These are phyloP conservation scores for Microchirus variegatus DNA, from an alignment of 2,797 vertebrate species.

Conservation along the genomic window DNA sequence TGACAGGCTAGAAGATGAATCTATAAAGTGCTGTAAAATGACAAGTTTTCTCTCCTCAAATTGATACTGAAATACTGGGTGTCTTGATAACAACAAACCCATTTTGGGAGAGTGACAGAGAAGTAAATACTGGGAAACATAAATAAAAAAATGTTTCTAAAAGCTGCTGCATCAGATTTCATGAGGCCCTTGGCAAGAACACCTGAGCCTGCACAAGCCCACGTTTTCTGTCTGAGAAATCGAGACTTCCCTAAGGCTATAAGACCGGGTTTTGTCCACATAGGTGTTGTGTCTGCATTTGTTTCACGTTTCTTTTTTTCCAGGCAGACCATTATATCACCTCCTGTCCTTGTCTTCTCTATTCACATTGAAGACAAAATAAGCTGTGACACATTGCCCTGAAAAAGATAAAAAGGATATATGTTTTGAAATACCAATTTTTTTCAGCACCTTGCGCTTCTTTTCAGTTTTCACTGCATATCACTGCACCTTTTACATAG, in stretches of 20 bases:
- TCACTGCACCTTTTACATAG: too few species aligned
- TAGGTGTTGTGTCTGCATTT: constrained; percentile 46
- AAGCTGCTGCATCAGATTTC: constrained; percentile 37
- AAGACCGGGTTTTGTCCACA: constrained; percentile 16
- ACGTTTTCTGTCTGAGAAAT: constrained; percentile 22
- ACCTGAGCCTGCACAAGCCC: constrained; percentile 28
- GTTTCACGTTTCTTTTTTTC: constrained; percentile 40
- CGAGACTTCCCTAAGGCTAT: constrained; percentile 26
- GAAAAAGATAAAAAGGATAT: constrained; percentile 27
- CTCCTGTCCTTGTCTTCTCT: constrained; percentile 12
- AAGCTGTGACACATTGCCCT: constrained; percentile 31
- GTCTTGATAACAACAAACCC: constrained; percentile 39
- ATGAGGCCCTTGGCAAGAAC: constrained; percentile 38
- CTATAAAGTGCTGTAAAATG: constrained; percentile 44
- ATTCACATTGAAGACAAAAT: constrained; percentile 36
- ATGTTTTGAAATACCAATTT: too few species aligned
- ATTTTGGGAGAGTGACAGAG: constrained; percentile 38
- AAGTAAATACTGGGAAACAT: constrained; percentile 20
- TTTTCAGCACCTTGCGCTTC: too few species aligned
- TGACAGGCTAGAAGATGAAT: constrained; percentile 38
- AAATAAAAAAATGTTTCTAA: constrained; percentile 22
- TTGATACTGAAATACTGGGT: constrained; percentile 46
- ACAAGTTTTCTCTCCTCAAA: constrained; percentile 38
- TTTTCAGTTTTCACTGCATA: too few species aligned
- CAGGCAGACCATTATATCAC: constrained; percentile 38